Evolutionary conservation across 37 sponge, comb jelly and placozoan species (phyloP).

Genomic region (Ianthella basta): DNA sequence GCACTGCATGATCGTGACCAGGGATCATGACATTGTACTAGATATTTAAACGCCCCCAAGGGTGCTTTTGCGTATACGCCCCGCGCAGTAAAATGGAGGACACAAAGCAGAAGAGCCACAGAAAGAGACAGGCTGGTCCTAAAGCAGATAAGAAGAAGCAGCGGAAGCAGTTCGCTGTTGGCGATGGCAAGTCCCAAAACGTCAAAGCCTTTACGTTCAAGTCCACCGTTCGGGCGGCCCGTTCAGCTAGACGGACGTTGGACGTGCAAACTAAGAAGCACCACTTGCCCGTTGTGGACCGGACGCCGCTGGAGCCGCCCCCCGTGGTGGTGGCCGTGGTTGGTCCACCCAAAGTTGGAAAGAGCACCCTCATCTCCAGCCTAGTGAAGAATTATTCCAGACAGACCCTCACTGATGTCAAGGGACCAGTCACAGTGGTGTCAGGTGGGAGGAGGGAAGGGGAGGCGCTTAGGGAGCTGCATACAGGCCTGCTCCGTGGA

Average conservation of each 20-base stretch:
- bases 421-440: slow-evolving; percentile 90
- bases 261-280: slow-evolving; percentile 83
- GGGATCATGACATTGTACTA: too few relatives aligned
- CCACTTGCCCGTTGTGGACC: slow-evolving; percentile 85
- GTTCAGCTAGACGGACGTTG: slow-evolving; percentile 76
- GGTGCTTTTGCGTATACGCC: too few relatives aligned
- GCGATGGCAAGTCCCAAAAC: slow-evolving; percentile 50
- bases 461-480: too few relatives aligned
- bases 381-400: slow-evolving; percentile 91
- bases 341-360: slow-evolving; percentile 97
- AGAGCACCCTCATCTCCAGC: slow-evolving; percentile 82
- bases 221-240: slow-evolving; percentile 81
- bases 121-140: slow-evolving; percentile 80
- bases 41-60: too few relatives aligned
- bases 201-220: slow-evolving; percentile 94
- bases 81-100: too few relatives aligned
- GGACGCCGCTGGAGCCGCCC: slow-evolving; percentile 88
- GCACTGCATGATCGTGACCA: too few relatives aligned
- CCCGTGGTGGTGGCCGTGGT: slow-evolving; percentile 93
- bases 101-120: slow-evolving; percentile 68
- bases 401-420: slow-evolving; percentile 76
- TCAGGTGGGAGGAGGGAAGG: slow-evolving; percentile 55
- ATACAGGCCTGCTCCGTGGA: too few relatives aligned
- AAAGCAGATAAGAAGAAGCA: slow-evolving; percentile 88
- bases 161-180: slow-evolving; percentile 42